Evolutionary conservation across 2,797 vertebrate genomes (phyloP), one percentile per base, ranked within the genome.

Genomic region (Protonibea diacanthus): DNA sequence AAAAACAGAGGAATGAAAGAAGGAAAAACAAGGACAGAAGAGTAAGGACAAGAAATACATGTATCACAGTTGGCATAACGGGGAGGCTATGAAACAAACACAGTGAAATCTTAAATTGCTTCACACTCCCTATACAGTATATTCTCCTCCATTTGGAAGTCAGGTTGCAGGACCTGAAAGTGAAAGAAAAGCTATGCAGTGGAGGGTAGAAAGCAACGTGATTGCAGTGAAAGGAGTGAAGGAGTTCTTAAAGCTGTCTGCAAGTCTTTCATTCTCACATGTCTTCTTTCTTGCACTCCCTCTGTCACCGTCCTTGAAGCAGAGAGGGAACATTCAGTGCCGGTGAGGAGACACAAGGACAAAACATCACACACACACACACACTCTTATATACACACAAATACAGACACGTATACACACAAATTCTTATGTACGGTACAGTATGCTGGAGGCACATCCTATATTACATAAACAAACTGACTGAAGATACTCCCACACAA

Each of bases 241-340:
- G 53, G 61, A 82, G 66, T 63, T 74, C 49, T 77, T 40, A 58
- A 57, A 29, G 57, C 65, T 33, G 63, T 57, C 67, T 59, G 38
- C 57, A 25, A 45, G 44, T 64, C 77, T 78, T 67, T 78, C 66
- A 59, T 78, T 62, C 63, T 71, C 25, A 1, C 10, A 0, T 52
- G 52, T 63, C 20, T 51, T 65, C 62, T 72, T 78, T 71, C 51
- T 82, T 68, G 49, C 53, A 29, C 47, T 76, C 40, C 18, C 15
- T 64, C 69, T 75, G 80, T 80, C 75, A 40, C 42, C 3, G 74
- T 89, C 88, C 83, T 91, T 90, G 88, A 86, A 79, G 60, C 49
- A 0, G 14, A 40, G 49, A 65, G 49, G 52, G 71, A 83, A 75
- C 82, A 74, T 82, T 85, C 48, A 78, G 68, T 69, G 60, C 63